Evolutionary conservation across 1,140 invertebrate genomes (phyloP), one percentile per base, ranked within the genome.

Genomic region (Neoseiulus cucumeris): DNA sequence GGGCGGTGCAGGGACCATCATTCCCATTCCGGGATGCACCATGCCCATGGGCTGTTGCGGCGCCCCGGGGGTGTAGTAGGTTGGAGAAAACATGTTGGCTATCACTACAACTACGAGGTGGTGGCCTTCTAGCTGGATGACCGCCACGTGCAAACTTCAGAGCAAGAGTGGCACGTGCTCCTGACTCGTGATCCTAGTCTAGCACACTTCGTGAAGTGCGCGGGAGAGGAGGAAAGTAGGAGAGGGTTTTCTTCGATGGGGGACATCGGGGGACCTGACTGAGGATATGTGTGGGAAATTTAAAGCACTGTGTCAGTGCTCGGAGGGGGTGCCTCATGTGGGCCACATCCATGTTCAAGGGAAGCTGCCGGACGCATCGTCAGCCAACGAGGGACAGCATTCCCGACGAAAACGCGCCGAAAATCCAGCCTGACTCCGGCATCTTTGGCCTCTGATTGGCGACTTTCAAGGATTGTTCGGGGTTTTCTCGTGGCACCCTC

Each of bases 181-280:
- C 33, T 39, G 33, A 39, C 33, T 39, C 33, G 33, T 39, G 33
- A 39, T 39, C 33, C 14, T 25, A 17, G 22, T 17, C 22, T 33
- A 33, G 51, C 51, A 33, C 51, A n/a, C 51, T 59, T 59, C 51
- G 51, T 59, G 51, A 59, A 59, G 51, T 59, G 51, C 33, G 22
- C 22, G 17, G 51, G 51, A 59, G 22, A 59, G 51, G 51, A 59
- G 51, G 51, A 59, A n/a, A 59, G 5, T 25, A 25, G 28, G 45
- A 17, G 51, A 59, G 51, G 22, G 51, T 59, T 39, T 9, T 39
- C 33, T 39, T 9, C 33, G 33, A 39, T 39, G 33, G 33, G 33
- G 33, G 33, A 39, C 33, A 39, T 39, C 33, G 33, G 9, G 33
- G 33, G 9, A 6, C 9, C 33, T 4, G 33, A 39, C 33, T 39